Conservation (phyloP, 2,797 vertebrate genomes). For the Adelosebastes latens region DNA sequence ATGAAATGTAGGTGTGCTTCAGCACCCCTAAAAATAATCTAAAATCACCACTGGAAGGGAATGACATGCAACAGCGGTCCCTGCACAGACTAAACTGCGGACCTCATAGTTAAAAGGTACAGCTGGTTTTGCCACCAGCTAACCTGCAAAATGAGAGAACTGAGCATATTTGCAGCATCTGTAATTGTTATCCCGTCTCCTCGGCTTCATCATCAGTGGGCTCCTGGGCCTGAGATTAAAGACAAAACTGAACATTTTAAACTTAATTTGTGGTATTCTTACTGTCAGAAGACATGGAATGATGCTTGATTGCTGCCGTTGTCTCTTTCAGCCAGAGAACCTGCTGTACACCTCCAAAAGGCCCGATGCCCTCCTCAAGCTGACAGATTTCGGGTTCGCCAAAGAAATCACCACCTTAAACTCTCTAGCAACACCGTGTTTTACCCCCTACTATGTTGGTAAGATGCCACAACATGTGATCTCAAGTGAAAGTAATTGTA, state of each 20-base stretch:
- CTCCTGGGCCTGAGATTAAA: neutral
- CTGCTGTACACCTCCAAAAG: conserved; percentile 90
- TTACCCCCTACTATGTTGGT: conserved; percentile 93
- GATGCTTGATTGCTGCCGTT: neutral
- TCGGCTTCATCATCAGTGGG: neutral
- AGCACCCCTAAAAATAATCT: too few relatives aligned
- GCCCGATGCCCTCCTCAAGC: conserved; percentile 87
- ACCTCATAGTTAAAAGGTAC: neutral
- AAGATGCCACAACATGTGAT: conserved; percentile 57
- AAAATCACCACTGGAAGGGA: too few relatives aligned
- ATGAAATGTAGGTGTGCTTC: too few relatives aligned
- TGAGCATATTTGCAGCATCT: neutral
- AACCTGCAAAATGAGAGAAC: neutral
- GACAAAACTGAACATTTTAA: neutral
- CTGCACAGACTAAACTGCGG: neutral
- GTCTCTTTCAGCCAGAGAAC: conserved; percentile 87
- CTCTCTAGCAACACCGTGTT: conserved; percentile 91
- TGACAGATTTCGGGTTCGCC: conserved; percentile 93
- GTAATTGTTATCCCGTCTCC: too few relatives aligned
- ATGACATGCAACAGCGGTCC: neutral
- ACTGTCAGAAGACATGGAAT: too few relatives aligned
- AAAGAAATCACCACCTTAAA: conserved; percentile 92
- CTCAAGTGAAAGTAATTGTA: neutral
- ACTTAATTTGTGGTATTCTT: neutral
- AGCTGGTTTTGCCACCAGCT: neutral